These are phyloP conservation scores for Meiosimyza decipiens DNA, from an alignment of 2,888 invertebrate genomes.

Conservation along the genomic window DNA sequence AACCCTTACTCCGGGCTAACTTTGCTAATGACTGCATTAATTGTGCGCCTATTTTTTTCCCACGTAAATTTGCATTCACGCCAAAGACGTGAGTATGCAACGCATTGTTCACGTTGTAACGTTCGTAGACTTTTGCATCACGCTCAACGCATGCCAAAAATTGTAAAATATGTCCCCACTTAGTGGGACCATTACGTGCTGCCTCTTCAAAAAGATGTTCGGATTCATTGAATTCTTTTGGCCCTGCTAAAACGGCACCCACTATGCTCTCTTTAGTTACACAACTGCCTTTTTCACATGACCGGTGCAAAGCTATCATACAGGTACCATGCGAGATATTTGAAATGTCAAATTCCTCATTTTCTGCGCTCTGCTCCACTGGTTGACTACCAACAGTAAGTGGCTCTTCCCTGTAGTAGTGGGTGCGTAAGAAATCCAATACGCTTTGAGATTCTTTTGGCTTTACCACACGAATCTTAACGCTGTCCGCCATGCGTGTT, in stretches of 20 bases:
- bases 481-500: constrained; percentile 25
- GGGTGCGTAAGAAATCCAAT: constrained; percentile 54
- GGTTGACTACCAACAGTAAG: constrained; percentile 56
- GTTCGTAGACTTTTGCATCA: constrained; percentile 53
- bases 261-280: constrained; percentile 44
- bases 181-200: constrained; percentile 47
- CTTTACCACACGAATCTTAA: constrained; percentile 49
- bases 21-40: constrained; percentile 50
- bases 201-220: constrained; percentile 51
- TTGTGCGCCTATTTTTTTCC: constrained; percentile 54
- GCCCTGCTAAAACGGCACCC: constrained; percentile 57
- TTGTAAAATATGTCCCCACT: constrained; percentile 57
- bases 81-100: constrained; percentile 59
- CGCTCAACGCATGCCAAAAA: constrained; percentile 55
- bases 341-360: constrained; percentile 55
- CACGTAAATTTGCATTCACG: constrained; percentile 55
- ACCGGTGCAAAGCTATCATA: constrained; percentile 46
- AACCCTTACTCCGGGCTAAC: constrained; percentile 49
- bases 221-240: constrained; percentile 52
- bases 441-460: constrained; percentile 50
- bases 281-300: not conserved
- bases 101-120: constrained; percentile 51
- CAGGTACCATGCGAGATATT: constrained; percentile 54
- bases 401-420: constrained; percentile 62
- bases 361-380: constrained; percentile 52